Evolutionary conservation across 2,113 vertebrate genomes (phyloP).

Genomic region (Zapus hudsonius): DNA sequence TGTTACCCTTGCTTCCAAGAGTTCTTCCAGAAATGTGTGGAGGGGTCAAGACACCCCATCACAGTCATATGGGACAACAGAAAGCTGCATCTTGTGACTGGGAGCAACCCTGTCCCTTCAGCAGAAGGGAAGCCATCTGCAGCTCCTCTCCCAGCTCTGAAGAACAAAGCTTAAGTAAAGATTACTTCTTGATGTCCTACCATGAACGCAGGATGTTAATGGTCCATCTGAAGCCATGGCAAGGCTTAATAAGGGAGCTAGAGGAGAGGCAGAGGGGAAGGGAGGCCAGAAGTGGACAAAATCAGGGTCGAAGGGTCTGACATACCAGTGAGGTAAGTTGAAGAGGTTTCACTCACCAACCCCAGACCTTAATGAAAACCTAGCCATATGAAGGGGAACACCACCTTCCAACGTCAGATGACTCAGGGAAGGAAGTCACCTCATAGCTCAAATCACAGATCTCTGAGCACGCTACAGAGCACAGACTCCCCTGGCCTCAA

Average conservation of each 20-base stretch:
- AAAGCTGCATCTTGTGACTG: not conserved
- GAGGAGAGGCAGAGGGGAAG: not conserved
- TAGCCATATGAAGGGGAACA: not conserved
- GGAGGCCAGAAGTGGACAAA: not conserved
- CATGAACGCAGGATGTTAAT: fast-evolving
- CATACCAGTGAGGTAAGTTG: no score
- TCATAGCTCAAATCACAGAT: not conserved
- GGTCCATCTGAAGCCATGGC: slow-evolving; percentile 63
- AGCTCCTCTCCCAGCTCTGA: not conserved
- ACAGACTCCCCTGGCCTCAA: not conserved
- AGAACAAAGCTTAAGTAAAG: no score
- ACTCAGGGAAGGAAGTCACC: not conserved
- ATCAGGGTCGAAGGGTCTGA: not conserved
- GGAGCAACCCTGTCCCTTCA: not conserved
- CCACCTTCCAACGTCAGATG: not conserved
- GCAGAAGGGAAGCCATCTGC: not conserved
- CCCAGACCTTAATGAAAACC: no score
- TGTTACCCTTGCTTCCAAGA: not conserved
- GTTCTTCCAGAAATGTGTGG: not conserved
- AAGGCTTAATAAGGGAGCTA: not conserved
- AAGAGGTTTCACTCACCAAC: not conserved
- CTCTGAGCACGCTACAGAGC: no score
- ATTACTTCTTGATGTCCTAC: no score
- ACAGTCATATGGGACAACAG: not conserved
- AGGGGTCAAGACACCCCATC: not conserved